Conservation (phyloP, 35 echinoderm and acorn worm species). For the Diadema setosum region DNA sequence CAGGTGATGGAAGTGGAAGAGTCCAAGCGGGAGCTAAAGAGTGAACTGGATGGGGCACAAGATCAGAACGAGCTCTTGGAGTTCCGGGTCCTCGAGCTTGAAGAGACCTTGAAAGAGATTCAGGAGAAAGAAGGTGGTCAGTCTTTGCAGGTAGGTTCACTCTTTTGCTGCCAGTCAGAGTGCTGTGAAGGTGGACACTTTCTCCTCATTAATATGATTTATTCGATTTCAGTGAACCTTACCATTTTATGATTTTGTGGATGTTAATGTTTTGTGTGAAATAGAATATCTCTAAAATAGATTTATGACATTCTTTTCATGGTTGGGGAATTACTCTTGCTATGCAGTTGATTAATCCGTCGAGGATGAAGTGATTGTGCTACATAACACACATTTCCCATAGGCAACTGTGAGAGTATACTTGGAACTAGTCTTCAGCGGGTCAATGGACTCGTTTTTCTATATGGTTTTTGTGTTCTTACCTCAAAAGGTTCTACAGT, state of each 20-base stretch:
- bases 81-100: constrained; percentile 61
- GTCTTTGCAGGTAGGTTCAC: too few relatives aligned
- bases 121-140: constrained; percentile 28
- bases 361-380: too few relatives aligned
- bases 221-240: neutral
- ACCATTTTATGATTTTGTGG: neutral
- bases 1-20: constrained; percentile 24
- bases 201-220: neutral
- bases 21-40: constrained; percentile 17
- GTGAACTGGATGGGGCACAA: constrained; percentile 35
- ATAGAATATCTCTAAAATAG: neutral
- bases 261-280: neutral
- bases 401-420: too few relatives aligned
- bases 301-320: neutral
- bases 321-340: too few relatives aligned
- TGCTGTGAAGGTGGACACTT: neutral
- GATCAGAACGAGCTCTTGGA: constrained; percentile 78
- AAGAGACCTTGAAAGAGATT: constrained; percentile 3
- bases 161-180: neutral
- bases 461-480: too few relatives aligned
- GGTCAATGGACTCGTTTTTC: too few relatives aligned
- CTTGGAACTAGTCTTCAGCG: too few relatives aligned
- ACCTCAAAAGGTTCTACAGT: too few relatives aligned
- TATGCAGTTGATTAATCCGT: too few relatives aligned
- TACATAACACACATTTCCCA: too few relatives aligned